Evolutionary conservation across 92 coral and sea anemone species (phyloP).

Genomic region (Galaxea fascicularis): DNA sequence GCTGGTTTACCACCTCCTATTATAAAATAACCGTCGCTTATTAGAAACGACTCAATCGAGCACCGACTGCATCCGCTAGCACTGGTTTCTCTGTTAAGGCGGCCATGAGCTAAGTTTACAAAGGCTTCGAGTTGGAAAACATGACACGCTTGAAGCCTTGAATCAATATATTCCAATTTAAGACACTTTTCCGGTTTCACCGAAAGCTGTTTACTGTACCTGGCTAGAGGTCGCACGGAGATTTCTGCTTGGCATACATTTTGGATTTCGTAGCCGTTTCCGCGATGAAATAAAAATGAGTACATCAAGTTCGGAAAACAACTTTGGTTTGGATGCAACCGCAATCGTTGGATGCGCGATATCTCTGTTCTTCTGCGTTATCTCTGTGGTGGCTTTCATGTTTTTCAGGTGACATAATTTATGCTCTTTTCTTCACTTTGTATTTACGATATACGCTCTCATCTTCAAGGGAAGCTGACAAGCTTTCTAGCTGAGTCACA

Average conservation of each 20-base stretch:
- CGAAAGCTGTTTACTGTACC: neutral
- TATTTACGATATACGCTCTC: neutral
- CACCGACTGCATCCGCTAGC: neutral
- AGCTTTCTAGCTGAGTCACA: neutral
- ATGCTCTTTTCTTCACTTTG: neutral
- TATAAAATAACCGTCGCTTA: neutral
- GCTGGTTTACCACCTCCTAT: neutral
- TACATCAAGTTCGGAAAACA: neutral
- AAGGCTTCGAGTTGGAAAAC: neutral
- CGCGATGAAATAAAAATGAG: constrained; percentile 21
- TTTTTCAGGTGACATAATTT: constrained; percentile 74
- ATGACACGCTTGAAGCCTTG: constrained; percentile 11
- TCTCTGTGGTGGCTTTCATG: constrained; percentile 69
- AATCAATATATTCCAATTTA: neutral
- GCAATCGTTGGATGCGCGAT: constrained; percentile 89
- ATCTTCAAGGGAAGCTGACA: neutral
- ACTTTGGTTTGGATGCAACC: constrained; percentile 74
- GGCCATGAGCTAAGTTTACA: neutral
- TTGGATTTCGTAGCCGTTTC: neutral
- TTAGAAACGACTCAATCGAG: neutral
- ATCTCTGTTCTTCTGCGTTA: constrained; percentile 77
- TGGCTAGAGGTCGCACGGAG: neutral
- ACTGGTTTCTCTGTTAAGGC: neutral
- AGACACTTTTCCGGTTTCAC: neutral
- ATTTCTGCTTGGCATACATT: neutral